Evolutionary conservation across 2,797 vertebrate species (phyloP).

Genomic region (Neomorphus geoffroyi): DNA sequence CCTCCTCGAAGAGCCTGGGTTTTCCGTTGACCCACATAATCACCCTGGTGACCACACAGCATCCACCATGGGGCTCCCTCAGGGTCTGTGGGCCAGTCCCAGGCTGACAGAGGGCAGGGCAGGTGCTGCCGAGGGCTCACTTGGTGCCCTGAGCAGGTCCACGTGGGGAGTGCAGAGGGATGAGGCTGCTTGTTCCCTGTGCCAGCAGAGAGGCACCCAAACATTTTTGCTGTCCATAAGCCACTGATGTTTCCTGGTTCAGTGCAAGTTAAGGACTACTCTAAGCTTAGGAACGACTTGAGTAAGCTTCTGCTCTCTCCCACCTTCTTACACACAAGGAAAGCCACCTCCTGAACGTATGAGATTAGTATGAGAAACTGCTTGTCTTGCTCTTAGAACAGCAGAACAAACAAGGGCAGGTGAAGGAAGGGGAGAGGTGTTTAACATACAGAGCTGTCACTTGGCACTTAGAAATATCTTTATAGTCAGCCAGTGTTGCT

Average conservation of each 20-base stretch:
- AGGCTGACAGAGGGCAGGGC: neutral
- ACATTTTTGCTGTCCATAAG: neutral
- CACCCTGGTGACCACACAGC: neutral
- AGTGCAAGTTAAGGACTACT: neutral
- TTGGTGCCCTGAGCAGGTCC: neutral
- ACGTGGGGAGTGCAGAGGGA: accelerated
- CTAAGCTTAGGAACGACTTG: neutral
- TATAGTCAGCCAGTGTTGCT: neutral
- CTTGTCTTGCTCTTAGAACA: neutral
- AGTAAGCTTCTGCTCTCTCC: neutral
- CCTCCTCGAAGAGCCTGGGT: neutral
- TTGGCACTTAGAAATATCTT: neutral
- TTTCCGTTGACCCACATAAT: neutral
- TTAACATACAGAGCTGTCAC: neutral
- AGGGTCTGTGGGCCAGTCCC: neutral
- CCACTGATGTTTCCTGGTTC: neutral
- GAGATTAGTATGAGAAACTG: neutral
- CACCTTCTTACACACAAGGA: neutral
- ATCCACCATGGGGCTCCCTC: neutral
- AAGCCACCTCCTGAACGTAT: neutral
- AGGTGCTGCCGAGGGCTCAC: neutral
- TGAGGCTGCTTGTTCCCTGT: accelerated
- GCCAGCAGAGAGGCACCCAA: neutral
- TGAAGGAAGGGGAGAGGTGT: neutral
- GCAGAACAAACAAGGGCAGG: neutral